Evolutionary conservation across 2,797 vertebrate genomes (phyloP).

Genomic region (Cryptoprocta ferox): DNA sequence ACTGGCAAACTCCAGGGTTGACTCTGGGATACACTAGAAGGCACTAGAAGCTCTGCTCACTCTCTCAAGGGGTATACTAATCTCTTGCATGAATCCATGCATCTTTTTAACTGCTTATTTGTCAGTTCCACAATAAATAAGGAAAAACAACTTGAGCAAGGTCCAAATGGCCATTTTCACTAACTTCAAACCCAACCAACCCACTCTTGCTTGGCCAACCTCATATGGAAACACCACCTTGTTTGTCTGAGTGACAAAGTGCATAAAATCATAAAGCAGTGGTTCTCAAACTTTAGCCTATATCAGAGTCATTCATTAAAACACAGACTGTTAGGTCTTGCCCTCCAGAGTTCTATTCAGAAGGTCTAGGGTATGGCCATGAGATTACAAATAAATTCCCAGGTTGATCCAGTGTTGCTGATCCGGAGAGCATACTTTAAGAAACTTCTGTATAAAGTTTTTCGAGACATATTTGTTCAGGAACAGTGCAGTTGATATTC

Average conservation of each 20-base stretch:
- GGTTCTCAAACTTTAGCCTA: not conserved
- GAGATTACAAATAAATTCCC: not conserved
- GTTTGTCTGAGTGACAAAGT: not conserved
- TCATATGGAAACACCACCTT: not conserved
- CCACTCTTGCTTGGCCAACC: not conserved
- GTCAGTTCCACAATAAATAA: not conserved
- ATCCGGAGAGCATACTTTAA: not conserved
- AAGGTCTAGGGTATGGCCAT: not conserved
- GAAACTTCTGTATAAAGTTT: not conserved
- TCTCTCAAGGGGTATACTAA: no score
- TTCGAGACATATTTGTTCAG: not conserved
- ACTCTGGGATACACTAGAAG: not conserved
- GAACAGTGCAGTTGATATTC: not conserved
- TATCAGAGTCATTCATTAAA: not conserved
- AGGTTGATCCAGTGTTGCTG: not conserved
- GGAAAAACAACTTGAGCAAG: not conserved
- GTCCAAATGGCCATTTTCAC: not conserved
- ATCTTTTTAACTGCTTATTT: not conserved
- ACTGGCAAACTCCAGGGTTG: not conserved
- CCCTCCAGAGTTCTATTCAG: not conserved
- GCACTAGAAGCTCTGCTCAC: no score
- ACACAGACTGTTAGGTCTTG: not conserved
- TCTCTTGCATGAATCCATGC: not conserved
- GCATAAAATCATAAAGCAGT: not conserved
- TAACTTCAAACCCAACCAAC: not conserved